A percentile compares a stretch with the other conserved stretches of the same genome.
These are phyloP conservation scores for Tyrannus savana DNA, from an alignment of 2,113 vertebrate genomes.

Conservation along the genomic window DNA sequence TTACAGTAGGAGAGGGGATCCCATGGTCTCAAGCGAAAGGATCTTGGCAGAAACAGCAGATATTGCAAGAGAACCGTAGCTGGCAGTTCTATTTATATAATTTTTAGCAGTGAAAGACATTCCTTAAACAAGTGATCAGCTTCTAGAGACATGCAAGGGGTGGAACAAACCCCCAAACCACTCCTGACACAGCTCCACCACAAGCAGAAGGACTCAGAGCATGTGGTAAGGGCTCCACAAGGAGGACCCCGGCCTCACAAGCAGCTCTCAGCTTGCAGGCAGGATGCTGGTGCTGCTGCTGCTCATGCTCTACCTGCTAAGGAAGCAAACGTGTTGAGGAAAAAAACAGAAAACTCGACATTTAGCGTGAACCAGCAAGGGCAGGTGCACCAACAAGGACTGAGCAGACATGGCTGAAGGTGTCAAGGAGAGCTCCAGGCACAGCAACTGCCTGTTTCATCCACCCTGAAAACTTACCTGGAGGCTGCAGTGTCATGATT, in stretches of 20 bases:
- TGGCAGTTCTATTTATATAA: not conserved
- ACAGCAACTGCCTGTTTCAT: not conserved
- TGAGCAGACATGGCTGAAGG: not conserved
- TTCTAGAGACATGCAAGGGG: slow-evolving; percentile 2
- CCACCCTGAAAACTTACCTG: slow-evolving; percentile 31
- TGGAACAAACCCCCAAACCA: not conserved
- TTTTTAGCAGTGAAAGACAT: slow-evolving; percentile 15
- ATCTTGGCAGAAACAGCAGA: not conserved
- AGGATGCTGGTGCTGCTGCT: slow-evolving; percentile 2
- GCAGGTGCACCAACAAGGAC: not conserved
- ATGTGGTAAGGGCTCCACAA: not conserved
- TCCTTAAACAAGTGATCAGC: slow-evolving; percentile 9
- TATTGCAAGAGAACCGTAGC: not conserved
- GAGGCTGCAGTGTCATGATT: not conserved
- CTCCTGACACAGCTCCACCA: not conserved
- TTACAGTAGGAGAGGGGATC: not conserved
- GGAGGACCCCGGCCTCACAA: not conserved
- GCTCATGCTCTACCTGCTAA: not conserved
- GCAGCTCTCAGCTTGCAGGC: not conserved
- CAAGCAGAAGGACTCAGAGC: not conserved
- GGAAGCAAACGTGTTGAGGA: not conserved
- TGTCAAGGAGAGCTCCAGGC: not conserved
- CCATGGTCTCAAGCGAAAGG: not conserved
- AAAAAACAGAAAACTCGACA: not conserved
- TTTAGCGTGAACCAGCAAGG: not conserved